Evolutionary conservation across 1,140 invertebrate genomes (phyloP).

Genomic region (Paracyclopina nana): DNA sequence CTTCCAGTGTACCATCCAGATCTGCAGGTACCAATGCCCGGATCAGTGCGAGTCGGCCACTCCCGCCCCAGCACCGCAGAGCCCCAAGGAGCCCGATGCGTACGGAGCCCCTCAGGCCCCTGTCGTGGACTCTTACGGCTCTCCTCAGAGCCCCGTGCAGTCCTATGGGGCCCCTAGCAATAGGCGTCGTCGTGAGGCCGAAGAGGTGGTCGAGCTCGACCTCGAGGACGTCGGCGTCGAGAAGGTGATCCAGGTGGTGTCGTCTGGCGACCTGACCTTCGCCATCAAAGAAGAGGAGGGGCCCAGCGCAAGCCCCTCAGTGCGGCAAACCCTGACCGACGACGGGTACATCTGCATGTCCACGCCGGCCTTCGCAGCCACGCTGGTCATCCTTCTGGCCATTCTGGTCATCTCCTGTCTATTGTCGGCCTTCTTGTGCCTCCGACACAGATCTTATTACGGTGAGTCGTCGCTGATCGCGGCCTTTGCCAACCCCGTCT

Average conservation of each 20-base stretch:
- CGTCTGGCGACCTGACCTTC: slow-evolving; percentile 62
- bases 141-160: slow-evolving; percentile 26
- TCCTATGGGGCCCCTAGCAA: neutral
- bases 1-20: slow-evolving; percentile 87
- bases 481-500: slow-evolving; percentile 22
- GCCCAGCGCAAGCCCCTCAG: slow-evolving; percentile 3
- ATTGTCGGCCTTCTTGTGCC: slow-evolving; percentile 58
- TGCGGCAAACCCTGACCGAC: slow-evolving; percentile 25
- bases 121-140: slow-evolving; percentile 5
- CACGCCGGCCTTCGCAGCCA: slow-evolving; percentile 64
- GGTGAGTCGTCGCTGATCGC: slow-evolving; percentile 24
- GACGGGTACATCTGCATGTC: slow-evolving; percentile 69
- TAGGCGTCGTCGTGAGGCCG: slow-evolving; percentile 6
- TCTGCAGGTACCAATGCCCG: slow-evolving; percentile 74
- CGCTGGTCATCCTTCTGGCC: slow-evolving; percentile 51
- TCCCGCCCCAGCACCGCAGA: neutral
- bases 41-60: slow-evolving; percentile 42
- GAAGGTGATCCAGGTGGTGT: slow-evolving; percentile 52
- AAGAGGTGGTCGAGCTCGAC: slow-evolving; percentile 22
- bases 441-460: slow-evolving; percentile 38
- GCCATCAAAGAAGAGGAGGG: slow-evolving; percentile 34
- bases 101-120: slow-evolving; percentile 20
- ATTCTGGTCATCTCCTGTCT: slow-evolving; percentile 60
- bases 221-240: slow-evolving; percentile 57
- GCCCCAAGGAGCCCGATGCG: slow-evolving; percentile 3